Conservation (phyloP, 2,113 vertebrate genomes). For the Butastur rufipennis region DNA sequence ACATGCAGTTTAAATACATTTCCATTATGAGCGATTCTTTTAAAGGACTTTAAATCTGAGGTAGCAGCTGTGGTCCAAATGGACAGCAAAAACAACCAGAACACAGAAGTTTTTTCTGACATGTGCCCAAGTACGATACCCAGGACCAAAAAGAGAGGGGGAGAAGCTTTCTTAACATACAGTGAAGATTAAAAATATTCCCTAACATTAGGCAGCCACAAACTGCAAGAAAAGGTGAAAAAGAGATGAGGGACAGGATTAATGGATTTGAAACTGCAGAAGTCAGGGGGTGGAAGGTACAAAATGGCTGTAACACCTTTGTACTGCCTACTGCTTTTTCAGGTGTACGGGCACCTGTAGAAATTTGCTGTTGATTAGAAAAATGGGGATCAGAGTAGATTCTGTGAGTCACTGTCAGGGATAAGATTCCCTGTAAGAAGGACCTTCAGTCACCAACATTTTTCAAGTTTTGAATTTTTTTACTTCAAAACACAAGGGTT, state of each 20-base stretch:
- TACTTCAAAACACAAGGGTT: neutral
- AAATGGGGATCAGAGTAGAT: neutral
- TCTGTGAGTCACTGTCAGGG: neutral
- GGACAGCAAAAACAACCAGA: neutral
- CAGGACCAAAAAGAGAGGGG: neutral
- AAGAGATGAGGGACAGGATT: neutral
- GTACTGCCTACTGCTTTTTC: neutral
- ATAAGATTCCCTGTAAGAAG: neutral
- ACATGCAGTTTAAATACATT: neutral
- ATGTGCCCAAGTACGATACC: neutral
- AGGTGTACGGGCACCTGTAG: neutral
- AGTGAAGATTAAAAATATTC: neutral
- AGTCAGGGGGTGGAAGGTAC: neutral
- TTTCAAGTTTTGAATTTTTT: neutral
- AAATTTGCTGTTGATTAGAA: neutral
- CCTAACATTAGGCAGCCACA: neutral
- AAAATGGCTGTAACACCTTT: neutral
- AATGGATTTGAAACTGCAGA: neutral
- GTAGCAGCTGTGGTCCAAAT: neutral
- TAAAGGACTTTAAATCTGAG: neutral
- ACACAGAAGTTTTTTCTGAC: neutral
- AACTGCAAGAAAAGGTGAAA: neutral
- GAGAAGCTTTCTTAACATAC: neutral
- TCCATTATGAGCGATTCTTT: neutral
- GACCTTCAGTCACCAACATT: neutral